Evolutionary conservation across 2,888 invertebrate genomes (phyloP), one percentile per base, ranked within the genome.

Genomic region (Ectemnius cavifrons): DNA sequence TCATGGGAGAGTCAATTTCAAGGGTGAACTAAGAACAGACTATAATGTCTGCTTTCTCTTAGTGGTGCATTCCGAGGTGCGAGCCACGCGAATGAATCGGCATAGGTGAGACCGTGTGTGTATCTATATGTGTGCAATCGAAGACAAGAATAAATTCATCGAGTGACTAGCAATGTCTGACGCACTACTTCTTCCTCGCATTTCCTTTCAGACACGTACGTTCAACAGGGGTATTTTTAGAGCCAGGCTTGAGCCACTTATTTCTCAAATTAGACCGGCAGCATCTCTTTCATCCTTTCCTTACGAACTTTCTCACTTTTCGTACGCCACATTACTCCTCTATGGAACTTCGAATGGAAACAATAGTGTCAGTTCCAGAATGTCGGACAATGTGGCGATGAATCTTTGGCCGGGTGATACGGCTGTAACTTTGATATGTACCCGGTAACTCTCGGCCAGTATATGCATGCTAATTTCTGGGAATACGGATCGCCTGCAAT

Each of bases 81-180:
- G 49, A 52, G 23, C 57, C 67, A 67, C 20, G 60, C 46, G 18
- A 63, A 56, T 64, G 67, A 68, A 71, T 71, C 46, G 67, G 18
- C 64, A 59, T n/a, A 68, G 37, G 59, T 57, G 52, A 58, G 56
- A 16, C 28, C 8, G 37, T 11, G 37, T 37, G 37, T 6, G 37
- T 4, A 2, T 37, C 8, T 11, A 11, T 37, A 8, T 11, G 57
- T 52, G 23, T 18, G 61, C 57, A 60, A 58, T 57, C 58, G 66
- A 28, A 37, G 75, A 75, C 73, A 67, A 72, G 73, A 75, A 79
- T 79, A 79, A 79, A 66, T 81, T 73, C 46, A 69, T 75, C 70
- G 52, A 52, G 64, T 47, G 56, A 63, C 63, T 65, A 63, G 46
- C 65, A 59, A 59, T 66, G 67, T 46, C 56, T 72, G 57, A 71